Evolutionary conservation across 2,888 invertebrate genomes (phyloP), one percentile per base, ranked within the genome.

Genomic region (Diloba caeruleocephala): DNA sequence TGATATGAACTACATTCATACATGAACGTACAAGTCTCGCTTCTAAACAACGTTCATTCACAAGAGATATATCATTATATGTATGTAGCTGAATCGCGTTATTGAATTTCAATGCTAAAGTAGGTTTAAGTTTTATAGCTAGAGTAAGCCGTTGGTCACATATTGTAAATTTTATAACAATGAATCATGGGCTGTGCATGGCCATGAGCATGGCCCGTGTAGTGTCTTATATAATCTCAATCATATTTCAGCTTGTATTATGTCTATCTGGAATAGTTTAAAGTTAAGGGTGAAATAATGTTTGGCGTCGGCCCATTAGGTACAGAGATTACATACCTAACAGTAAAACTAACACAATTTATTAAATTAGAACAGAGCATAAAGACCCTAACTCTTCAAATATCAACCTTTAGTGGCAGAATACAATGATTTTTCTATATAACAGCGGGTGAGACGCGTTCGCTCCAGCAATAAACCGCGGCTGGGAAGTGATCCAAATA

Each of bases 1-100:
- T 43, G 48, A 29, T 43, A 44, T 41, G 14, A 57, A 31, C 37
- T 0, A 15, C 23, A n/a, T 45, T 32, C 12, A 14, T 54, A 9
- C 31, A 49, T 43, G 19, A 26, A 63, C 21, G 15, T 65, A 28
- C 38, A 42, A 50, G 46, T 50, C 56, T 59, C 60, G 44, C 49
- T 56, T 63, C 48, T 49, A 61, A 65, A 68, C 61, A 46, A 62
- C 48, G 45, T 56, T 68, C 69, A 72, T 74, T 73, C 69, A 70
- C 43, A 58, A 57, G 50, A 28, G 39, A 14, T 29, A 29, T 19
- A 37, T 2, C n/a, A n/a, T n/a, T n/a, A 1, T 7, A 4, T 1
- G 13, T 17, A 41, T 7, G n/a, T 21, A 43, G n/a, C 12, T 31
- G 12, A 29, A 43, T 23, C 19, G 12, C 4, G 23, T 37, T 60